Percentiles rank a stretch among this genome's conserved stretches.
Evolutionary conservation across 2,888 invertebrate species (phyloP).

Genomic region (Cactoblastis cactorum): DNA sequence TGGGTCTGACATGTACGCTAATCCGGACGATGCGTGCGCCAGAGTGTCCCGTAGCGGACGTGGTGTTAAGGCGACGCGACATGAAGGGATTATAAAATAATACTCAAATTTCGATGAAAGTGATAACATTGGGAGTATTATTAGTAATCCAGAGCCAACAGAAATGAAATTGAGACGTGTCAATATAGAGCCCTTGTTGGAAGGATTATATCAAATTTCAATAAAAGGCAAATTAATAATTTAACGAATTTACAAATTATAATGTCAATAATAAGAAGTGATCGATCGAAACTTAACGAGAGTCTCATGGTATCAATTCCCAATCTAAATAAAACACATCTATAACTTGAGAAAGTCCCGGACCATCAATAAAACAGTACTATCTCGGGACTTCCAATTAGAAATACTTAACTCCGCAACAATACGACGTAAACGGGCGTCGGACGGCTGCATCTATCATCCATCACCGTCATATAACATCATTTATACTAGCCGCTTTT

Average conservation of each 20-base stretch:
- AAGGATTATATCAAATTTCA: slow-evolving; percentile 1
- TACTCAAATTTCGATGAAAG: slow-evolving; percentile 46
- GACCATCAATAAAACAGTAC: slow-evolving; percentile 12
- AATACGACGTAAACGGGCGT: slow-evolving; percentile 40
- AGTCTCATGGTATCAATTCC: neutral
- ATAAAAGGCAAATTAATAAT: neutral
- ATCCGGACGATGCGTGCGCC: slow-evolving; percentile 62
- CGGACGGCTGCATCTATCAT: slow-evolving; percentile 34
- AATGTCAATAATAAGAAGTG: neutral
- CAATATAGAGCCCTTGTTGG: slow-evolving; percentile 6
- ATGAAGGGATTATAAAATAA: slow-evolving; percentile 51
- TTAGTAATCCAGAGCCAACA: slow-evolving; percentile 9
- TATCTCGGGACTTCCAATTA: slow-evolving; percentile 17
- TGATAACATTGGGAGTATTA: slow-evolving; percentile 19
- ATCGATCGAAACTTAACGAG: neutral
- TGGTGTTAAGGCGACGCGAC: slow-evolving; percentile 45
- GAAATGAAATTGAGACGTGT: slow-evolving; percentile 2
- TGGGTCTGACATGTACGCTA: slow-evolving; percentile 49
- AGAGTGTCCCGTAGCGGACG: slow-evolving; percentile 43
- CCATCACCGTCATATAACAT: slow-evolving; percentile 64
- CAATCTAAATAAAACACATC: slow-evolving; percentile 1
- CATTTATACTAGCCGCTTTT: slow-evolving; percentile 49
- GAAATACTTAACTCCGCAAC: slow-evolving; percentile 24
- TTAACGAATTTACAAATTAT: neutral
- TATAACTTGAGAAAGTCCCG: neutral